These are phyloP conservation scores for Solenopsis invicta DNA, from an alignment of 1,140 invertebrate genomes.

Conservation along the genomic window DNA sequence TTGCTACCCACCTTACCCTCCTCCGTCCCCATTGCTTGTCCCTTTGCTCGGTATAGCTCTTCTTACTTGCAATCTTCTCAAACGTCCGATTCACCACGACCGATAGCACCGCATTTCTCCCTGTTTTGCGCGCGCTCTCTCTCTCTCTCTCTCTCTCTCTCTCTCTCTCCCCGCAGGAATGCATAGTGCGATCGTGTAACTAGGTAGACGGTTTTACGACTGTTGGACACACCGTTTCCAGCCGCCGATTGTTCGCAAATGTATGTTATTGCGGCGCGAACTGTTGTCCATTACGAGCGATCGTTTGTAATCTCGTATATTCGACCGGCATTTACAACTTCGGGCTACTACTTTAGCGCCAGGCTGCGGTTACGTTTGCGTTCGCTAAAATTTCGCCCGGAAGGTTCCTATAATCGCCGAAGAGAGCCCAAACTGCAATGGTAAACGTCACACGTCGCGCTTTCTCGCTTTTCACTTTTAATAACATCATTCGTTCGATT, in stretches of 20 bases:
- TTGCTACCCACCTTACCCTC: slow-evolving; percentile 56
- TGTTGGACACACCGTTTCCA: slow-evolving; percentile 51
- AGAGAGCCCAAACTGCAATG: background rate
- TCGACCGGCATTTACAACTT: slow-evolving; percentile 36
- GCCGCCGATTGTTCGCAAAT: slow-evolving; percentile 57
- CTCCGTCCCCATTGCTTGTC: slow-evolving; percentile 31
- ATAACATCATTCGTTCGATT: background rate
- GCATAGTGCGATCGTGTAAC: slow-evolving; percentile 32
- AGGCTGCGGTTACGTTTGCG: slow-evolving; percentile 31
- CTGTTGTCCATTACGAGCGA: slow-evolving; percentile 55
- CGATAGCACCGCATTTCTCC: slow-evolving; percentile 33
- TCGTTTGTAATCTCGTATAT: slow-evolving; percentile 55
- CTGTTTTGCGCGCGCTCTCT: background rate
- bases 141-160: background rate
- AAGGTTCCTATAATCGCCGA: slow-evolving; percentile 31
- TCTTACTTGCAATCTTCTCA: slow-evolving; percentile 63
- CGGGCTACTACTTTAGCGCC: slow-evolving; percentile 33
- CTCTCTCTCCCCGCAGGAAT: background rate
- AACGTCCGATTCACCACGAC: slow-evolving; percentile 51
- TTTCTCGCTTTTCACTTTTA: background rate
- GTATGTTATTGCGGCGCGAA: slow-evolving; percentile 56
- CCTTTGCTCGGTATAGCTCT: slow-evolving; percentile 51
- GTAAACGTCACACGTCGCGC: slow-evolving; percentile 11
- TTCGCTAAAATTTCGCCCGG: slow-evolving; percentile 37
- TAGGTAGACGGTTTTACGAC: slow-evolving; percentile 53